phyloP scores from a whole-genome alignment of 1,140 invertebrate genomes.

The Leptinotarsa lineolata region DNA sequence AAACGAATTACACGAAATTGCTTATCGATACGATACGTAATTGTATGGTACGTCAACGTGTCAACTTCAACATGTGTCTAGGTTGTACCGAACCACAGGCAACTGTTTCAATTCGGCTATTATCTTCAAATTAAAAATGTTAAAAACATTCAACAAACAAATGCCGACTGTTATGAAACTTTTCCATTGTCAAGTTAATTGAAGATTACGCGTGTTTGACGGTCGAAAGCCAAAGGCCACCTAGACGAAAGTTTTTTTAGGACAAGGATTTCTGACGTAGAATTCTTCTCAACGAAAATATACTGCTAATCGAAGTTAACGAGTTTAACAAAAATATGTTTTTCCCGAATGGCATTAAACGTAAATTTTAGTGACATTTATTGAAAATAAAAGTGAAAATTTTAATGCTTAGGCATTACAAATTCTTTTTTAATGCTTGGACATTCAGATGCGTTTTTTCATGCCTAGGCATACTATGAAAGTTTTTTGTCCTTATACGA shows the following conservation, averaged over 20 bases:
- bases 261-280: no score
- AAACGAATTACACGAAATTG: conserved; percentile 13
- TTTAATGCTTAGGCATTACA: no score
- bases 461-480: no score
- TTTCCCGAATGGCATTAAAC: no score
- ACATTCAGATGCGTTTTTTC: no score
- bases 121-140: conserved; percentile 3
- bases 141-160: neutral
- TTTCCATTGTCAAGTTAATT: neutral
- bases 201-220: neutral
- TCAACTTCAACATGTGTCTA: conserved; percentile 19
- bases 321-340: no score
- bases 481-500: no score
- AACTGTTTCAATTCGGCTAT: neutral
- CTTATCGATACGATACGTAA: conserved; percentile 11
- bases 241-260: neutral
- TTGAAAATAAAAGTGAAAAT: no score
- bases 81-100: neutral
- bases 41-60: conserved; percentile 16
- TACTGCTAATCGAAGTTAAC: no score
- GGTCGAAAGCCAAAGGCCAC: neutral
- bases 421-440: no score
- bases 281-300: no score
- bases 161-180: conserved; percentile 1
- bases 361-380: no score